A percentile compares a stretch with the other conserved stretches of the same genome.
These are phyloP conservation scores for Ceyx cyanopectus DNA, from an alignment of 2,113 vertebrate species.

Conservation along the genomic window DNA sequence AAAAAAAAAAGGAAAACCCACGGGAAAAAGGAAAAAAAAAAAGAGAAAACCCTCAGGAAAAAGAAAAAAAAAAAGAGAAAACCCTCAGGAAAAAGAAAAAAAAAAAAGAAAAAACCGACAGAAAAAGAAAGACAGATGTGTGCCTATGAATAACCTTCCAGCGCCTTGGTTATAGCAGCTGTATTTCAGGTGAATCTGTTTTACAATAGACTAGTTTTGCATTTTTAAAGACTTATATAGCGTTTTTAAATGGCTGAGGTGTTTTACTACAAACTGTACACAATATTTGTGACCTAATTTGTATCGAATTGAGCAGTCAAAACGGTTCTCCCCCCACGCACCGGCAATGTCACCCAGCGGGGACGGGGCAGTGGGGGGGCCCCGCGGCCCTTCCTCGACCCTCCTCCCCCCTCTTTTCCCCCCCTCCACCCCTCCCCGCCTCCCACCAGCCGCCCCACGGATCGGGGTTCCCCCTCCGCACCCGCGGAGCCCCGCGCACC, in stretches of 20 bases:
- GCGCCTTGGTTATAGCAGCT: conserved; percentile 92
- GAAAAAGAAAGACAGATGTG: conserved; percentile 86
- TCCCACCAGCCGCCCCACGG: not conserved
- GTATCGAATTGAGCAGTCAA: conserved; percentile 66
- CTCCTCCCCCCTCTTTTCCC: too few species aligned
- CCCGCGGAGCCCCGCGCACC: not conserved
- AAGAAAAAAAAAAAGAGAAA: conserved; percentile 13
- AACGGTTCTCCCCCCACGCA: conserved; percentile 31
- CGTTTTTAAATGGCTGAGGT: conserved; percentile 79
- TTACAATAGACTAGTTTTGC: conserved; percentile 83
- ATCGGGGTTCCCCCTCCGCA: not conserved
- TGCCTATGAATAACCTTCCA: conserved; percentile 96
- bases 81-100: not conserved
- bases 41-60: not conserved
- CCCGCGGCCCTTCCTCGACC: not conserved
- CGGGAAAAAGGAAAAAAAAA: conserved; percentile 47
- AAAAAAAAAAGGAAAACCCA: not conserved
- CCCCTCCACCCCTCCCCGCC: too few species aligned
- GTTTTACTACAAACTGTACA: conserved; percentile 83
- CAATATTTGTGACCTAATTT: conserved; percentile 83
- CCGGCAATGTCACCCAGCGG: not conserved
- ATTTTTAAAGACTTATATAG: conserved; percentile 78
- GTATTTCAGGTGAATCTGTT: conserved; percentile 87
- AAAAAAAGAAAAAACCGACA: not conserved
- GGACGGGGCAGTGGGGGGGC: not conserved